A percentile compares a stretch with the other conserved stretches of the same genome.
Conservation (phyloP, 2,888 invertebrate species). For the Notodonta ziczac region DNA sequence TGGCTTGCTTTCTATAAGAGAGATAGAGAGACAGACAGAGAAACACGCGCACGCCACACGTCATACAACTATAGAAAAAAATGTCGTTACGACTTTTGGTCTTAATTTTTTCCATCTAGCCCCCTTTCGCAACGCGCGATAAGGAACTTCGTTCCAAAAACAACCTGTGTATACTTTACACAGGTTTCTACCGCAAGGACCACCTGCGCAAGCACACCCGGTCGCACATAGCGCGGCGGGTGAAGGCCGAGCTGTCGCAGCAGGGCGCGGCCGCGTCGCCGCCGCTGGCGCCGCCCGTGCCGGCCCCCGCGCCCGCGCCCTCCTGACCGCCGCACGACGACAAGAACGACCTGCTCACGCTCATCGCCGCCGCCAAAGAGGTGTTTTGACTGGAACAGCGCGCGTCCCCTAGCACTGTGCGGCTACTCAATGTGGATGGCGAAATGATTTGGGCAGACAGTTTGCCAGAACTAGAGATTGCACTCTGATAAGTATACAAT, state of each 20-base stretch:
- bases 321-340: slow-evolving; percentile 75
- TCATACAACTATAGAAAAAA: no score
- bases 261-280: slow-evolving; percentile 73
- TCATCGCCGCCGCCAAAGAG: slow-evolving; percentile 73
- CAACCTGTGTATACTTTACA: no score
- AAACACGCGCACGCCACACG: no score
- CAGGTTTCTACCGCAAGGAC: slow-evolving; percentile 94
- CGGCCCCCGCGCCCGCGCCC: slow-evolving; percentile 60
- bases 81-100: no score
- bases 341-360: slow-evolving; percentile 69
- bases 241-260: slow-evolving; percentile 93
- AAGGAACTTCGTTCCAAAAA: no score
- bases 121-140: no score
- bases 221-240: slow-evolving; percentile 93
- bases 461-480: no score
- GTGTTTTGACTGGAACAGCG: slow-evolving; percentile 52
- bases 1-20: no score
- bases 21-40: no score
- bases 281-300: slow-evolving; percentile 46
- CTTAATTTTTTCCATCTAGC: no score
- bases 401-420: neutral
- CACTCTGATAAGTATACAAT: no score
- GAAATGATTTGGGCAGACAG: slow-evolving; percentile 16
- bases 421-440: neutral
- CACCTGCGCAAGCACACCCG: slow-evolving; percentile 94